phyloP scores from a whole-genome alignment of 53 echinoderm and acorn worm genomes.

The Holothuria leucospilota region DNA sequence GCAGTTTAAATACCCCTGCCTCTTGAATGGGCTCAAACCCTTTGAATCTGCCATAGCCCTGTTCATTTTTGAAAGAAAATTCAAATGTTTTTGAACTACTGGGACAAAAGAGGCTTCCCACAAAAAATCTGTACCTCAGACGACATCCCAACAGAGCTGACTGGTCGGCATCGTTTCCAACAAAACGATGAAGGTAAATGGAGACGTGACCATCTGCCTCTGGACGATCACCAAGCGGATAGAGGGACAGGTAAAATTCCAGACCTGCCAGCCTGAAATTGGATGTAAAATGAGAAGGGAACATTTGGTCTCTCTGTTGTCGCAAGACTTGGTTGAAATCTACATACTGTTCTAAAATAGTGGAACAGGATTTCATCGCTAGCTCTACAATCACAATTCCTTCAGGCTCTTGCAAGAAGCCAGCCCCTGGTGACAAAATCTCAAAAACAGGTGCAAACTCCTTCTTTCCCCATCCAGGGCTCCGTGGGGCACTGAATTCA shows the following conservation, averaged over 20 bases:
- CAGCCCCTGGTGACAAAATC: constrained; percentile 78
- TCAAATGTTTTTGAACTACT: constrained; percentile 90
- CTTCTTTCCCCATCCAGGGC: constrained; percentile 94
- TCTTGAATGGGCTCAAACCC: constrained; percentile 85
- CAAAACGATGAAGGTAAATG: constrained; percentile 95
- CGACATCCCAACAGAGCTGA: constrained; percentile 83
- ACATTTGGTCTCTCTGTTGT: constrained; percentile 79
- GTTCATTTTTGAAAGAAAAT: constrained; percentile 92
- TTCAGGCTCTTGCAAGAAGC: constrained; percentile 88
- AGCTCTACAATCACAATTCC: constrained; percentile 89
- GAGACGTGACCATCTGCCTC: constrained; percentile 89
- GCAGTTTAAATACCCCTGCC: constrained; percentile 72
- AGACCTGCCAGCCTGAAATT: constrained; percentile 86
- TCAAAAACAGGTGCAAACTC: constrained; percentile 88
- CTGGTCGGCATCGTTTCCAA: constrained; percentile 68
- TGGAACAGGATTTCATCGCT: constrained; percentile 88
- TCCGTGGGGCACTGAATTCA: constrained; percentile 87
- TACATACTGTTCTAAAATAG: constrained; percentile 83
- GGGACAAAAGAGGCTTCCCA: constrained; percentile 78
- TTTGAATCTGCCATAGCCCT: constrained; percentile 90
- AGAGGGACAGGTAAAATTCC: constrained; percentile 93
- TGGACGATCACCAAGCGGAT: constrained; percentile 89
- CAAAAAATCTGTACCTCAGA: constrained; percentile 92
- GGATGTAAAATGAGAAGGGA: constrained; percentile 88
- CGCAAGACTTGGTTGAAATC: constrained; percentile 82